Percentiles rank a stretch among this genome's conserved stretches.
Conservation (phyloP, 2,888 invertebrate species). For the Odiellus spinosus region DNA sequence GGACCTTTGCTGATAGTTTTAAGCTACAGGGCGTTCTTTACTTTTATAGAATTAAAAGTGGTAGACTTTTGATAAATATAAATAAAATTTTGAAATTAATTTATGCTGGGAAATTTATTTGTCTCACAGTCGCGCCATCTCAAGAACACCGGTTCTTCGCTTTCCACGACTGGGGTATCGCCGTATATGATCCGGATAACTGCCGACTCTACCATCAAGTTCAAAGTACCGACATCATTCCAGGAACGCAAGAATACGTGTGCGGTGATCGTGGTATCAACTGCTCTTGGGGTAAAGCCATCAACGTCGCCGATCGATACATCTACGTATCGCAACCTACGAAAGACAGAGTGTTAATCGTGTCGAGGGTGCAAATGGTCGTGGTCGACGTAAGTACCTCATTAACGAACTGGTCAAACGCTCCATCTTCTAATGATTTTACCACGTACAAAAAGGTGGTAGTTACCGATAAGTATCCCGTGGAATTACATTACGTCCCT, state of each 20-base stretch:
- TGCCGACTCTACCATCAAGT: slow-evolving; percentile 54
- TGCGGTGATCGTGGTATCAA: slow-evolving; percentile 49
- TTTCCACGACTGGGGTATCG: slow-evolving; percentile 57
- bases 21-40: no score
- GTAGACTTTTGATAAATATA: no score
- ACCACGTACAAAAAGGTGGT: slow-evolving; percentile 39
- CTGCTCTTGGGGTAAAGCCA: slow-evolving; percentile 54
- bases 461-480: slow-evolving; percentile 52
- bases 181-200: slow-evolving; percentile 51
- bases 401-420: neutral
- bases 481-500: slow-evolving; percentile 49
- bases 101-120: neutral
- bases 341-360: slow-evolving; percentile 49
- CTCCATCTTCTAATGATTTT: neutral
- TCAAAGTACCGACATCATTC: slow-evolving; percentile 49
- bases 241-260: slow-evolving; percentile 50
- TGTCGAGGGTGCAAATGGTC: slow-evolving; percentile 53
- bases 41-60: no score
- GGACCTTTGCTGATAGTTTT: no score
- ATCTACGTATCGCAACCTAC: slow-evolving; percentile 55
- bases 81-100: neutral
- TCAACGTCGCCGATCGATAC: slow-evolving; percentile 51
- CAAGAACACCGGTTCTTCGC: slow-evolving; percentile 42
- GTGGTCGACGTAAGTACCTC: slow-evolving; percentile 44
- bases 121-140: slow-evolving; percentile 16